Conservation (phyloP, 2,113 vertebrate species). For the Malurus elegans region DNA sequence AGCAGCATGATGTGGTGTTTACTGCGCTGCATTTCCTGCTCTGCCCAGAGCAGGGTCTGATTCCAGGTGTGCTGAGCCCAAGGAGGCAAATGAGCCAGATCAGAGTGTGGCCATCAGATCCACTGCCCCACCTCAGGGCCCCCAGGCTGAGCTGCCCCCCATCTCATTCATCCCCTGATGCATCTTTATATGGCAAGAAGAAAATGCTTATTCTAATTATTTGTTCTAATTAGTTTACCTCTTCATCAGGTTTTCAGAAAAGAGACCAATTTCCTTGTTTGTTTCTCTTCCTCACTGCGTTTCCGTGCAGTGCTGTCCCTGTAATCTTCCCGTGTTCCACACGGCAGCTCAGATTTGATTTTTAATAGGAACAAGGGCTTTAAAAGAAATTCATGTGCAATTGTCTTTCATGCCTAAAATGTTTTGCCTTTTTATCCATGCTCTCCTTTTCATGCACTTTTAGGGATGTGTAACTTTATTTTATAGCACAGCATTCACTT, state of each 20-base stretch:
- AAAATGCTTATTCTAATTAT: neutral
- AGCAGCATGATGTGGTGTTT: no score
- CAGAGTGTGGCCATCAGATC: neutral
- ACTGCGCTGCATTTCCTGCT: neutral
- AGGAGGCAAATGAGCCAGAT: neutral
- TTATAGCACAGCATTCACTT: neutral
- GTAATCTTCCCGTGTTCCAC: neutral
- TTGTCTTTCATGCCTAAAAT: neutral
- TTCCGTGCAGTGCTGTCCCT: fast-evolving
- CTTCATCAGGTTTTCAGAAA: neutral
- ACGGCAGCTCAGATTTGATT: fast-evolving
- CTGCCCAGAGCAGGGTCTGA: neutral
- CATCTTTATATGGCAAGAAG: neutral
- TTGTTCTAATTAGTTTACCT: neutral
- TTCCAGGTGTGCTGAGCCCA: neutral
- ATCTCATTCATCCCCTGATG: neutral
- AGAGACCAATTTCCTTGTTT: neutral
- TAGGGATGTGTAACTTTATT: neutral
- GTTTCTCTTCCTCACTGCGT: neutral
- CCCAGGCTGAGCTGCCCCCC: neutral
- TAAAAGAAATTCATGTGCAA: neutral
- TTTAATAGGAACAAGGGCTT: neutral
- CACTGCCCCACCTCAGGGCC: fast-evolving
- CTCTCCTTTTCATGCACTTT: neutral
- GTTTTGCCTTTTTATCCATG: neutral